phyloP scores from a whole-genome alignment of 1,140 invertebrate genomes.

The Drosophila sproati region DNA sequence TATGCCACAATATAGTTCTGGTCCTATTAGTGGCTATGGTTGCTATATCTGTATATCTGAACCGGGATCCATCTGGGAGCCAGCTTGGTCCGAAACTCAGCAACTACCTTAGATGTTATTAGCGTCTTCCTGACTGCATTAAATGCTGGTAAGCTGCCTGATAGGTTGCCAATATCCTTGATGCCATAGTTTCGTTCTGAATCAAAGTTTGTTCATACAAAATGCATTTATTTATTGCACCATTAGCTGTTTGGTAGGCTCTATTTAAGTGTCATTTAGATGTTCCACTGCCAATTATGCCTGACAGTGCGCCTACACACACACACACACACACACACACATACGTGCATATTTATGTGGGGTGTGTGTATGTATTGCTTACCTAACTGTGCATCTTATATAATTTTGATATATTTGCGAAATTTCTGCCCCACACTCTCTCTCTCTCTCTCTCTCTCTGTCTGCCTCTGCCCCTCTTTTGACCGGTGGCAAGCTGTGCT shows the following conservation, averaged over 20 bases:
- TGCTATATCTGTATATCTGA: no score
- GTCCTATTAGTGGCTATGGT: no score
- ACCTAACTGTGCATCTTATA: neutral
- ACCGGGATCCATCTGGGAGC: no score
- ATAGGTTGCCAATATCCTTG: no score
- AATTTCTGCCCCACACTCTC: neutral
- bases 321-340: no score
- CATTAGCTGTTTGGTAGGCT: neutral
- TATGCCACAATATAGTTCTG: no score
- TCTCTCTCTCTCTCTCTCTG: neutral
- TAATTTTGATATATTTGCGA: conserved; percentile 7
- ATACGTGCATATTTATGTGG: no score
- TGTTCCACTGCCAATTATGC: conserved; percentile 63
- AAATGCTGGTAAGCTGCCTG: no score
- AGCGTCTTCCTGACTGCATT: no score
- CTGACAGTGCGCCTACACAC: conserved; percentile 33
- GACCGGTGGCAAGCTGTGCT: neutral
- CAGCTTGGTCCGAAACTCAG: no score
- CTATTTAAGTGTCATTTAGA: conserved; percentile 61
- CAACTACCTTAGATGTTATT: no score
- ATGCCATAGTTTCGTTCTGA: no score
- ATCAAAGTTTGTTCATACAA: neutral
- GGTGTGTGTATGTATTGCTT: conserved; percentile 11
- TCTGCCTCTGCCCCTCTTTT: neutral
- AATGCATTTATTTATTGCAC: neutral